Conservation (phyloP, 2,797 vertebrate genomes). For the Manis pentadactyla region DNA sequence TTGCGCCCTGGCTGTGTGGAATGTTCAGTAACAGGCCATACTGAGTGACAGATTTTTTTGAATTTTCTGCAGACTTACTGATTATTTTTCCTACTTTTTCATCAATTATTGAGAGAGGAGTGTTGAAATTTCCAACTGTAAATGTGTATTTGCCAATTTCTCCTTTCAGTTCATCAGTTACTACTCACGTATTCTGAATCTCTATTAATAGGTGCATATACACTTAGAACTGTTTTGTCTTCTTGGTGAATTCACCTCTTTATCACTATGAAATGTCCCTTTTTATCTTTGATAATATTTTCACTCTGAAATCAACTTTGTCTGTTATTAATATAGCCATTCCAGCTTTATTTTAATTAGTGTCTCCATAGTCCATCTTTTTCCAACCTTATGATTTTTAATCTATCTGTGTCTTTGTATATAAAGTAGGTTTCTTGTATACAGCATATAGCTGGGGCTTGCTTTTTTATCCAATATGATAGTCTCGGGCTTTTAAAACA, state of each 20-base stretch:
- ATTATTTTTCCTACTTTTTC: background rate
- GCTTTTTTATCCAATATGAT: background rate
- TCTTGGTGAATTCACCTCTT: conserved; percentile 20
- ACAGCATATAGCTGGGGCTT: background rate
- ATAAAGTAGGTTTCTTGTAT: conserved; percentile 6
- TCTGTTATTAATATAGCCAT: background rate
- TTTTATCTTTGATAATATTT: background rate
- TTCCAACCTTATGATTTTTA: background rate
- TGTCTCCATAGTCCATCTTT: background rate
- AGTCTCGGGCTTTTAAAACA: background rate
- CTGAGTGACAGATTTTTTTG: background rate
- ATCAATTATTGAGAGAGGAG: background rate
- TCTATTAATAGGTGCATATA: background rate
- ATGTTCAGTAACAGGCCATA: background rate
- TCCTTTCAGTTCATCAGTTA: background rate
- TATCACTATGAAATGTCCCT: background rate
- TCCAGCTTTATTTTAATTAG: background rate
- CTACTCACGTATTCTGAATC: background rate
- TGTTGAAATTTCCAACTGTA: background rate
- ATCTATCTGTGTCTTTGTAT: background rate
- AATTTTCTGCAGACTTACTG: background rate
- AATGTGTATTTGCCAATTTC: background rate
- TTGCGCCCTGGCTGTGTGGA: background rate
- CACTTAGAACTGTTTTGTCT: background rate
- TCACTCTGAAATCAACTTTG: background rate